Conservation (phyloP, 2,113 vertebrate species). For the Hiodon tergisus region DNA sequence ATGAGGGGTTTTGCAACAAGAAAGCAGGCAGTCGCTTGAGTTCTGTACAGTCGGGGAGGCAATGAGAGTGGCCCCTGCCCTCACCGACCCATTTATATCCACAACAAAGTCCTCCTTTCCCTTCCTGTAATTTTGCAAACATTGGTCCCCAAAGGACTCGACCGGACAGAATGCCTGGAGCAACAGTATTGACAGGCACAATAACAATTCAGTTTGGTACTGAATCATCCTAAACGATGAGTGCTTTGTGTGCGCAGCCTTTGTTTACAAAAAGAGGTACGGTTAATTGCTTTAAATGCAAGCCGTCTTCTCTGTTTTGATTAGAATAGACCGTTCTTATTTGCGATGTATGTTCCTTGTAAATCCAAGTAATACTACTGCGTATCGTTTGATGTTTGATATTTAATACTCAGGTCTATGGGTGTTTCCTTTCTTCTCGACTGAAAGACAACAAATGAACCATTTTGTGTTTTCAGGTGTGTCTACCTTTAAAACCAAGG, state of each 20-base stretch:
- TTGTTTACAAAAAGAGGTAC: not conserved
- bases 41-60: constrained; percentile 43
- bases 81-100: constrained; percentile 70
- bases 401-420: too few species aligned
- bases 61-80: constrained; percentile 71
- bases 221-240: not conserved
- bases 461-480: too few species aligned
- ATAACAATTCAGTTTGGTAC: not conserved
- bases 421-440: too few species aligned
- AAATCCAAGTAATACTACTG: too few species aligned
- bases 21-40: constrained; percentile 59
- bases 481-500: too few species aligned
- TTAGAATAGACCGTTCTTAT: too few species aligned
- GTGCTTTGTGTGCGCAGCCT: not conserved
- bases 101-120: constrained; percentile 69
- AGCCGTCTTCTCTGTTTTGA: too few species aligned
- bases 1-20: constrained; percentile 60
- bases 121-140: constrained; percentile 40
- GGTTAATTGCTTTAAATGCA: too few species aligned
- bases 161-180: not conserved
- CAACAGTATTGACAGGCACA: not conserved
- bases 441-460: too few species aligned
- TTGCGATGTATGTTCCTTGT: too few species aligned
- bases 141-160: not conserved
- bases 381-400: too few species aligned